These are phyloP conservation scores for Hololepta plana DNA, from an alignment of 2,888 invertebrate genomes.

Conservation along the genomic window DNA sequence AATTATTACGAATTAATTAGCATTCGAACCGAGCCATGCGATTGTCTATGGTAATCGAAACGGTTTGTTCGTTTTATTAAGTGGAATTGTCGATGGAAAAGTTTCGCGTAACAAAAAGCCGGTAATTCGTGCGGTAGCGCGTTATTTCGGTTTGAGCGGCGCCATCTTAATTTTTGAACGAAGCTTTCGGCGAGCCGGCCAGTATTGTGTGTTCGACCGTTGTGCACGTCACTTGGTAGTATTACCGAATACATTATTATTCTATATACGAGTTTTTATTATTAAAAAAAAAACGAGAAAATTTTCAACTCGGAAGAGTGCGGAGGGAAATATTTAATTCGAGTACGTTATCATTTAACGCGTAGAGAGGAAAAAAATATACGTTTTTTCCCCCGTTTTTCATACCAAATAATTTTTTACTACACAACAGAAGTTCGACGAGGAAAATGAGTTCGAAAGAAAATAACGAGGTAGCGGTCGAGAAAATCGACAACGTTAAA, in stretches of 20 bases:
- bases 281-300: too few species aligned
- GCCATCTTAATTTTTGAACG: slow-evolving; percentile 75
- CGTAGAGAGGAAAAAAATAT: slow-evolving; percentile 6
- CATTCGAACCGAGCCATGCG: slow-evolving; percentile 4
- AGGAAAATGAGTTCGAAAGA: slow-evolving; percentile 63
- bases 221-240: slow-evolving; percentile 37
- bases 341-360: slow-evolving; percentile 9
- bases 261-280: too few species aligned
- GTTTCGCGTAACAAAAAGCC: slow-evolving; percentile 15
- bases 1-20: slow-evolving; percentile 13
- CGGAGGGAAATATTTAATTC: slow-evolving; percentile 10
- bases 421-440: slow-evolving; percentile 16
- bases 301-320: slow-evolving; percentile 8
- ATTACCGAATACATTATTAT: too few species aligned
- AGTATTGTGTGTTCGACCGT: slow-evolving; percentile 50
- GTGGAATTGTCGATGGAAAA: slow-evolving; percentile 11
- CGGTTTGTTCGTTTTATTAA: too few species aligned
- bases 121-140: slow-evolving; percentile 26
- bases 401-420: slow-evolving; percentile 10
- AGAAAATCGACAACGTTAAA: slow-evolving; percentile 66
- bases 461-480: slow-evolving; percentile 74
- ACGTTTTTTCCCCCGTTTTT: slow-evolving; percentile 8
- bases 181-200: slow-evolving; percentile 47
- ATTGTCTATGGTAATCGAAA: slow-evolving; percentile 7
- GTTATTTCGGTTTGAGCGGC: slow-evolving; percentile 38